Conservation (phyloP, 2,888 invertebrate genomes). For the Conus canariensis region DNA sequence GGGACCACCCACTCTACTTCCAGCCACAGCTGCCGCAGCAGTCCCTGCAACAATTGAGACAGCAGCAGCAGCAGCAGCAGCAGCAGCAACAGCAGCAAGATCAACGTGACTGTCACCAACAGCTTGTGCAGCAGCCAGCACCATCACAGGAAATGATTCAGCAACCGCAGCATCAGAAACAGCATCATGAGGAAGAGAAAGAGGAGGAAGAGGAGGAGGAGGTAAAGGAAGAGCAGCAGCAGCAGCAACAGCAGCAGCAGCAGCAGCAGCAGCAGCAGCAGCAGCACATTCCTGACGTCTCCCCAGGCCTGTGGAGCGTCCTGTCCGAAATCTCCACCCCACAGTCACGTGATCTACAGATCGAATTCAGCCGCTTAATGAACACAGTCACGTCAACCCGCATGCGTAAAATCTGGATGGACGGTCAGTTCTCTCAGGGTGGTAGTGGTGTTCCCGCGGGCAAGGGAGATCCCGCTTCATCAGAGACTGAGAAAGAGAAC, state of each 20-base stretch:
- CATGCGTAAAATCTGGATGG: constrained; percentile 39
- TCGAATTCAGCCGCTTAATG: constrained; percentile 41
- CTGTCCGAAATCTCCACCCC: constrained; percentile 36
- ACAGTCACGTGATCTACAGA: constrained; percentile 36
- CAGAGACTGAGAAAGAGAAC: background rate
- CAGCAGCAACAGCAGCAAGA: constrained; percentile 19
- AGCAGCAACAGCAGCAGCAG: background rate
- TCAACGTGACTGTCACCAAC: constrained; percentile 1
- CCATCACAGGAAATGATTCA: background rate
- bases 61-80: background rate
- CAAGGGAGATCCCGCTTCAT: background rate
- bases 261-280: constrained; percentile 30
- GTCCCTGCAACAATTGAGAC: background rate
- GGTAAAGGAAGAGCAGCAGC: background rate
- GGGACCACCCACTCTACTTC: background rate
- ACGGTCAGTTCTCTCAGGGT: background rate
- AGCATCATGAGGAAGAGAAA: background rate
- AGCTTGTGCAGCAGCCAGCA: background rate
- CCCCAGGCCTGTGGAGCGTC: constrained; percentile 42
- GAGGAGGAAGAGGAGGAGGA: background rate
- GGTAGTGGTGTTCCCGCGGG: background rate
- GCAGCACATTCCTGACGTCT: constrained; percentile 28
- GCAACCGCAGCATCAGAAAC: background rate
- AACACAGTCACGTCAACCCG: constrained; percentile 35
- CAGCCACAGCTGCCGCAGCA: constrained; percentile 14